These are phyloP conservation scores for Phalacrocorax brasilianus DNA, from an alignment of 2,113 vertebrate species.

Conservation along the genomic window DNA sequence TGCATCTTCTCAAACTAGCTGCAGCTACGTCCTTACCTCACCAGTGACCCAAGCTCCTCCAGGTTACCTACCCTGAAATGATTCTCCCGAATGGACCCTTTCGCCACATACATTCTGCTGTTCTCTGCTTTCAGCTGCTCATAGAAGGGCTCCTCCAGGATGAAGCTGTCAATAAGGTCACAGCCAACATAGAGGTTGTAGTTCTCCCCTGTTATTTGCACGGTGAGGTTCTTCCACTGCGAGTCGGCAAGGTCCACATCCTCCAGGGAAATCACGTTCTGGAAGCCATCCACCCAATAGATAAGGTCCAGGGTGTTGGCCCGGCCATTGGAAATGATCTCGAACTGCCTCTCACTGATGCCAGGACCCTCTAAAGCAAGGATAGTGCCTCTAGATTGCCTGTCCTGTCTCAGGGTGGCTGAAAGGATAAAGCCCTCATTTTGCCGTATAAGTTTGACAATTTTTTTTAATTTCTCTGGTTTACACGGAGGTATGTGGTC, in stretches of 20 bases:
- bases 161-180: conserved; percentile 89
- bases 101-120: conserved; percentile 88
- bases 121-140: conserved; percentile 83
- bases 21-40: neutral
- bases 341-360: conserved; percentile 83
- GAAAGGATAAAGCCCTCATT: conserved; percentile 91
- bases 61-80: conserved; percentile 89
- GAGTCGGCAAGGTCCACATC: conserved; percentile 93
- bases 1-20: neutral
- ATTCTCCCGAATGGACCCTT: conserved; percentile 86
- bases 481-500: conserved; percentile 89
- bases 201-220: conserved; percentile 88
- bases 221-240: conserved; percentile 93
- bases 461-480: conserved; percentile 77
- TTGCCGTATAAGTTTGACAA: conserved; percentile 78
- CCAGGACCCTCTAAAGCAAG: conserved; percentile 83
- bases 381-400: conserved; percentile 85
- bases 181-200: conserved; percentile 92
- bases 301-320: conserved; percentile 92
- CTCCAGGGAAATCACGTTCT: conserved; percentile 88
- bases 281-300: conserved; percentile 86
- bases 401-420: conserved; percentile 89
- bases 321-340: conserved; percentile 91
- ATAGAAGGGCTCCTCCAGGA: conserved; percentile 93
- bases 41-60: neutral